Conservation (phyloP, 2,113 vertebrate species). For the Onychorhynchus coronatus region DNA sequence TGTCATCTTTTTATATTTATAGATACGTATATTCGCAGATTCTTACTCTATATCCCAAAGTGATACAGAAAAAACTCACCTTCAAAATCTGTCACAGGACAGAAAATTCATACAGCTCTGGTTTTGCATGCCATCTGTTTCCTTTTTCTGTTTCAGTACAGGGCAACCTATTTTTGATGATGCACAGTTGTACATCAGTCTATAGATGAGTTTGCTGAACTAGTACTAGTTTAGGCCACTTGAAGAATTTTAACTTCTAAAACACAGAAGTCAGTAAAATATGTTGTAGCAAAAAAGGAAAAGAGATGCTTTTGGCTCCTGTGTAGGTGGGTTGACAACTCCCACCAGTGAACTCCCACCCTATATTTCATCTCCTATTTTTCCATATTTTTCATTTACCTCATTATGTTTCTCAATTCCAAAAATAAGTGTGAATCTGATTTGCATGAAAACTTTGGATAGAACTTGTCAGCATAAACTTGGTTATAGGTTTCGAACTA, state of each 20-base stretch:
- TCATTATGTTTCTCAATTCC: not conserved
- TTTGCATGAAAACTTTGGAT: not conserved
- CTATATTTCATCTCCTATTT: not conserved
- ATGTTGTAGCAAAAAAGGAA: not conserved
- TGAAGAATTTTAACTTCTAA: not conserved
- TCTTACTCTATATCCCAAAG: not conserved
- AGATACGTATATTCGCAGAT: not conserved
- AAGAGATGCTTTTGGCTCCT: not conserved
- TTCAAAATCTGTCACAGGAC: slow-evolving; percentile 14
- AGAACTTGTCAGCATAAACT: not conserved
- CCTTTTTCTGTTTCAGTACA: not conserved
- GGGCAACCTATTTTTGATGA: slow-evolving; percentile 1
- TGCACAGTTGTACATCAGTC: not conserved
- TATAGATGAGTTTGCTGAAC: not conserved
- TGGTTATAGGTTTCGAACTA: not conserved
- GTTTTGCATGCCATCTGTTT: slow-evolving; percentile 20
- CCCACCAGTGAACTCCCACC: not conserved
- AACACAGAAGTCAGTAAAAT: not conserved
- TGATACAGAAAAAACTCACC: not conserved
- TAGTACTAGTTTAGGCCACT: not conserved
- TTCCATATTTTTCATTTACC: not conserved
- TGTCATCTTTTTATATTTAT: not conserved
- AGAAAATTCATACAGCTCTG: slow-evolving; percentile 7
- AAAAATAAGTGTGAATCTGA: not conserved
- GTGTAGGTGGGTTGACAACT: not conserved